A percentile compares a stretch with the other conserved stretches of the same genome.
Conservation (phyloP, 2,113 vertebrate species). For the Takifugu bimaculatus region DNA sequence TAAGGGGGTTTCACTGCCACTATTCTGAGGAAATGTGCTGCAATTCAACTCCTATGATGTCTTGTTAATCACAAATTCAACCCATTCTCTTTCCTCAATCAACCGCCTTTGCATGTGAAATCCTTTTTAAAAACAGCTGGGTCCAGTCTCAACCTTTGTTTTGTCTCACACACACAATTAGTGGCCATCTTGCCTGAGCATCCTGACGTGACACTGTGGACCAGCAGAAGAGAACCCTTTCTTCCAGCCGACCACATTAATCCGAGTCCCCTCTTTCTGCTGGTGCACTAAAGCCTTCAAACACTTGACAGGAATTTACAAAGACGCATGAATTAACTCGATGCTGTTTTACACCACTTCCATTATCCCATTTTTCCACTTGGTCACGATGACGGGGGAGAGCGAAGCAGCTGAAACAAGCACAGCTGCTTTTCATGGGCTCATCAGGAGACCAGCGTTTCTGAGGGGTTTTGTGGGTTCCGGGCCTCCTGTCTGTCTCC, state of each 20-base stretch:
- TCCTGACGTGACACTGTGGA: conserved; percentile 42
- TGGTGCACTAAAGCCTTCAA: conserved; percentile 53
- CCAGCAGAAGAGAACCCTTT: conserved; percentile 37
- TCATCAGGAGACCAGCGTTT: conserved; percentile 60
- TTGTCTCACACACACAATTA: conserved; percentile 17
- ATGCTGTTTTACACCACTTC: conserved; percentile 69
- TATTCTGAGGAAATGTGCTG: conserved; percentile 24
- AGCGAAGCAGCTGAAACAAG: conserved; percentile 53
- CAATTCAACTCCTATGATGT: conserved; percentile 22
- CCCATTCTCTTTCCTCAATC: conserved; percentile 25
- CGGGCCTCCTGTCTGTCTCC: conserved; percentile 51
- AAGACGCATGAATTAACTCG: conserved; percentile 67
- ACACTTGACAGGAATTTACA: conserved; percentile 67
- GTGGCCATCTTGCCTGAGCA: conserved; percentile 32
- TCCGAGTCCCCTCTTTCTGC: conserved; percentile 28
- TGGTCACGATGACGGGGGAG: conserved; percentile 64
- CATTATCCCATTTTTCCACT: conserved; percentile 74
- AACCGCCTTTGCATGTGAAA: conserved; percentile 44
- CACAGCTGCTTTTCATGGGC: conserved; percentile 65
- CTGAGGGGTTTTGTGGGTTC: conserved; percentile 47
- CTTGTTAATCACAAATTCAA: conserved; percentile 31
- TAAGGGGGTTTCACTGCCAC: conserved; percentile 22
- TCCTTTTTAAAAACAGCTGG: conserved; percentile 46
- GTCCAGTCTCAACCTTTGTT: conserved; percentile 1
- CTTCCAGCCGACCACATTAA: conserved; percentile 48